phyloP scores from a whole-genome alignment of 2,113 vertebrate genomes.

The Pedionomus torquatus region DNA sequence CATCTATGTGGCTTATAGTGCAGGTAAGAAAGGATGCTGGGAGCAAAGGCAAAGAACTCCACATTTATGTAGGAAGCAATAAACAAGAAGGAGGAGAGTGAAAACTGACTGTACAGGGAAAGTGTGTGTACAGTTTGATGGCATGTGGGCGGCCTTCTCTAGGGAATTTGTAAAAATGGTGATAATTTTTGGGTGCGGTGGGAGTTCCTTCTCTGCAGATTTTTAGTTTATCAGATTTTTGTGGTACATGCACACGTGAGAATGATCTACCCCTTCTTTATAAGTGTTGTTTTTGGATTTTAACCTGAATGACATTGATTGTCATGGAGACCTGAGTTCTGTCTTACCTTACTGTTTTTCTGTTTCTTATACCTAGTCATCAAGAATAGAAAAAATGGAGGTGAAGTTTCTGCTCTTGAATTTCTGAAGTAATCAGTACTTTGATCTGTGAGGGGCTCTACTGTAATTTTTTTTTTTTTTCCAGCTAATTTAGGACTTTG shows the following conservation, averaged over 20 bases:
- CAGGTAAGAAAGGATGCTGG: neutral
- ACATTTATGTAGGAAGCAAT: neutral
- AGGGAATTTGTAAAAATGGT: neutral
- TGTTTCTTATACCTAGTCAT: neutral
- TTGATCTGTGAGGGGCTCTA: neutral
- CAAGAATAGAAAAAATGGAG: neutral
- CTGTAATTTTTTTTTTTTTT: neutral
- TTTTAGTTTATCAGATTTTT: neutral
- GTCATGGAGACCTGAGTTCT: neutral
- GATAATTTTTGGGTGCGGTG: neutral
- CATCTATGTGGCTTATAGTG: neutral
- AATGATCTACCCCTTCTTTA: neutral
- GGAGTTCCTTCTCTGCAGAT: neutral
- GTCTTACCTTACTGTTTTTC: neutral
- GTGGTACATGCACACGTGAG: neutral
- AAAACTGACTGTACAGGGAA: neutral
- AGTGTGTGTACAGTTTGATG: neutral
- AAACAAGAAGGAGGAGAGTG: neutral
- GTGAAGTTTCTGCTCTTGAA: neutral
- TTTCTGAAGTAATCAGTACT: neutral
- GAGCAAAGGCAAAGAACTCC: neutral
- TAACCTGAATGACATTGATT: neutral
- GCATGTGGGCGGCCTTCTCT: neutral
- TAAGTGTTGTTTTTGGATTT: neutral
- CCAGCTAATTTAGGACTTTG: neutral